A percentile compares a stretch with the other conserved stretches of the same genome.
Conservation (phyloP, 2,888 invertebrate genomes). For the Branchipolynoe longqiensis region DNA sequence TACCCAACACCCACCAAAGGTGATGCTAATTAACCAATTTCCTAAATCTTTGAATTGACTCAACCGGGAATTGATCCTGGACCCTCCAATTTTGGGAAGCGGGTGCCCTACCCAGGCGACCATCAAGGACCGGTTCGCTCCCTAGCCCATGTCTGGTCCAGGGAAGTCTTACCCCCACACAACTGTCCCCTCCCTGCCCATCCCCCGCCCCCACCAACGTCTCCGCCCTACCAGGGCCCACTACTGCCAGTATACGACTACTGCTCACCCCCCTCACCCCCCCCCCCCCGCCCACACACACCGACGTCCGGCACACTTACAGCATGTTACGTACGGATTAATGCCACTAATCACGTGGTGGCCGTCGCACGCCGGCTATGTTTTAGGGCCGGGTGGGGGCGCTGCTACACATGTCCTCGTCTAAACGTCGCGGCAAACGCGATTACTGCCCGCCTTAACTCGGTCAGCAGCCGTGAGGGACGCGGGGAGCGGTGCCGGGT, state of each 20-base stretch:
- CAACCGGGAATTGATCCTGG: too few relatives aligned
- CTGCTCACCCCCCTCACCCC: too few relatives aligned
- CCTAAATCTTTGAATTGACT: too few relatives aligned
- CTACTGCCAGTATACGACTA: too few relatives aligned
- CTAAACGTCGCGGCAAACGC: constrained; percentile 38
- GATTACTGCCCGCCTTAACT: constrained; percentile 26
- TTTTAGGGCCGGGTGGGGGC: background rate
- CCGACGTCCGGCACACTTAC: background rate
- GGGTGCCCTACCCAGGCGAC: too few relatives aligned
- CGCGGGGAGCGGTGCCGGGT: background rate
- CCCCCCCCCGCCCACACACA: background rate
- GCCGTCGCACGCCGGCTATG: background rate
- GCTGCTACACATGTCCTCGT: constrained; percentile 37
- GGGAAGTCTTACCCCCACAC: too few relatives aligned
- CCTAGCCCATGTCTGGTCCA: too few relatives aligned
- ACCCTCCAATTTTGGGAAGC: too few relatives aligned
- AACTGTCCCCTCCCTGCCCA: background rate
- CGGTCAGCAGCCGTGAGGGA: constrained; percentile 23
- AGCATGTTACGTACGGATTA: constrained; percentile 42
- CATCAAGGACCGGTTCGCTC: too few relatives aligned
- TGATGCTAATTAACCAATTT: too few relatives aligned
- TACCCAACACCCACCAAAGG: too few relatives aligned
- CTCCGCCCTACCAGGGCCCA: too few relatives aligned
- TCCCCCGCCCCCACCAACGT: background rate
- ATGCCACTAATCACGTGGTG: constrained; percentile 5